Base-by-base conservation (phyloP, 30 jellyfish, hydroid and myxozoan genomes). In the Cassiopea andromeda region DNA sequence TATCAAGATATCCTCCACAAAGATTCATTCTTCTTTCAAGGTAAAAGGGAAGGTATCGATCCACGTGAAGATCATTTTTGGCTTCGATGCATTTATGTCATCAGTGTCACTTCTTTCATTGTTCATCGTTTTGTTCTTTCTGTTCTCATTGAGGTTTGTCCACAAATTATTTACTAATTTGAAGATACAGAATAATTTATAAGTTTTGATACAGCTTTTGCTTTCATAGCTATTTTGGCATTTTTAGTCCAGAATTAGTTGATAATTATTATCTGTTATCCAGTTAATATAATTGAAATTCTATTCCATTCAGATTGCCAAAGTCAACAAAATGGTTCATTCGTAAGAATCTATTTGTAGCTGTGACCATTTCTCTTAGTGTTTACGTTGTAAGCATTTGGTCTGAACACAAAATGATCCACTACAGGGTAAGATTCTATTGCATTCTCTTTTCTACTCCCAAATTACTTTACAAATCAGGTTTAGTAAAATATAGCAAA, bases 251-350 rank as follows among this genome's bases (percentile, higher is more conserved):
- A 27, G 38, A 0, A 27, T 27, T 27, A 27, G 38, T 27, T 27
- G 38, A 27, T 27, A 27, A 27, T 27, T 27, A 27, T 27, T 27
- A 27, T 27, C 38, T 54, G 0, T 10, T 54, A 10, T 54, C 12
- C 64, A 27, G 64, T 0, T 6, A 54, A 3, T 3, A 3, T 10
- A 54, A 10, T 54, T 54, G 10, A 10, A 10, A 0, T 54, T 54
- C 64, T 54, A 54, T 54, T 54, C 0, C 38, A 60, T 81, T 61
- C 45, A 81, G 92, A 16, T 27, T 84, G 6, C 92, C 77, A 9
- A 38, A n/a, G 44, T 79, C 96, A 72, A 78, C 91, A 18, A 89
- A 89, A 61, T 58, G 76, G 48, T 77, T 79, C 82, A 89, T 89
- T 13, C 89, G 85, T 60, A 89, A 80, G 81, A 89, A 89, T 46